These are phyloP conservation scores for Ypsolopha scabrella DNA, from an alignment of 2,888 invertebrate species.

Conservation along the genomic window DNA sequence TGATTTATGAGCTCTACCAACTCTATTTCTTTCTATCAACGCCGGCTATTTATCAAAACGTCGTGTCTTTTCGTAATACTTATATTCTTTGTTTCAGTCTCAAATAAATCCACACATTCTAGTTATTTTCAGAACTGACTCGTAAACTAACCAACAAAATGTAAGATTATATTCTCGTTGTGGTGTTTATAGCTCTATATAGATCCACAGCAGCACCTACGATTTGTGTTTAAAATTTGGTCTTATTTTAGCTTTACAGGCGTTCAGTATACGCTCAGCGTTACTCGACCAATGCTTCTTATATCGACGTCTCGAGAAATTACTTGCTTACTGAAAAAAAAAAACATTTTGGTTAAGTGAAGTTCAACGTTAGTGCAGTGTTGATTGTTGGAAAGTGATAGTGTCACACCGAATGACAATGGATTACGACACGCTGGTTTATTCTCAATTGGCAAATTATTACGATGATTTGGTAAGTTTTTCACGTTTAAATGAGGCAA, in stretches of 20 bases:
- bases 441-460: conserved; percentile 73
- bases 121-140: too few relatives aligned
- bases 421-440: conserved; percentile 76
- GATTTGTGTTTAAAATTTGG: conserved; percentile 71
- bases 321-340: conserved; percentile 10
- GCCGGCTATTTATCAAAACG: too few relatives aligned
- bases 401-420: conserved; percentile 29
- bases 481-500: too few relatives aligned
- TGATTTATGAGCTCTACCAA: too few relatives aligned
- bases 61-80: too few relatives aligned
- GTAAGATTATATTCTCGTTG: neutral
- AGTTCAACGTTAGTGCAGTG: too few relatives aligned
- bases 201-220: conserved; percentile 44
- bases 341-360: too few relatives aligned
- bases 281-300: conserved; percentile 63
- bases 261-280: conserved; percentile 61
- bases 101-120: too few relatives aligned
- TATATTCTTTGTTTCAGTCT: too few relatives aligned
- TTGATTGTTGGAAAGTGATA: too few relatives aligned
- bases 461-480: conserved; percentile 71
- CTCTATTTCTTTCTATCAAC: too few relatives aligned
- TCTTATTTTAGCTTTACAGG: conserved; percentile 71
- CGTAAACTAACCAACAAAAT: too few relatives aligned
- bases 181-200: conserved; percentile 43
- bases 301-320: conserved; percentile 47